These are phyloP conservation scores for Drosophila multiciliata DNA, from an alignment of 2,888 invertebrate species.

Conservation along the genomic window DNA sequence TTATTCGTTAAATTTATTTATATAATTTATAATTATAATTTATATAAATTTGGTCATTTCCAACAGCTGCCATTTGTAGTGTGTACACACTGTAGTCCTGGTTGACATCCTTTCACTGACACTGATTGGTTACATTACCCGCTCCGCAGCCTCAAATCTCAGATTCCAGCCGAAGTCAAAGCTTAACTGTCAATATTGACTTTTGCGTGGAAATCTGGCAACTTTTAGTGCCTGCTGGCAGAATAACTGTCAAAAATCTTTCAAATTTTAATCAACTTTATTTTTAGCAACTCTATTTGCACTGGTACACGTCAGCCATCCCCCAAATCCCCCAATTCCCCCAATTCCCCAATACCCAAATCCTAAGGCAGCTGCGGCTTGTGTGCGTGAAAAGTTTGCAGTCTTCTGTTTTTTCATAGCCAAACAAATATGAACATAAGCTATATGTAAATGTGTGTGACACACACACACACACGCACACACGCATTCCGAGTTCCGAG, in stretches of 20 bases:
- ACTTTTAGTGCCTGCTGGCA: constrained; percentile 66
- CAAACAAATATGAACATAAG: constrained; percentile 74
- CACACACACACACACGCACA: too few species aligned
- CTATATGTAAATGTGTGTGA: constrained; percentile 67
- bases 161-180: constrained; percentile 16
- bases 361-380: constrained; percentile 7
- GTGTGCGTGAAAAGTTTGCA: constrained; percentile 50
- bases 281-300: constrained; percentile 63
- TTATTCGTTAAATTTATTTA: background rate
- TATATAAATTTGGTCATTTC: background rate
- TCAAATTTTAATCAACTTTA: constrained; percentile 81
- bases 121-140: background rate
- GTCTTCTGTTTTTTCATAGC: constrained; percentile 63
- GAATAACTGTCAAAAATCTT: constrained; percentile 80
- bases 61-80: background rate
- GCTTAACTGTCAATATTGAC: constrained; percentile 72
- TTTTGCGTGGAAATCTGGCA: constrained; percentile 60
- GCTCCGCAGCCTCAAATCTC: background rate
- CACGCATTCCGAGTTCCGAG: background rate
- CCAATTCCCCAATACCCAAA: background rate
- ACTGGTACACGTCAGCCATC: constrained; percentile 36
- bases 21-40: background rate
- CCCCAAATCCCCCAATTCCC: background rate
- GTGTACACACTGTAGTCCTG: background rate
- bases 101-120: background rate